These are phyloP conservation scores for Lasioglossum villosulum DNA, from an alignment of 2,888 invertebrate species.

Conservation along the genomic window DNA sequence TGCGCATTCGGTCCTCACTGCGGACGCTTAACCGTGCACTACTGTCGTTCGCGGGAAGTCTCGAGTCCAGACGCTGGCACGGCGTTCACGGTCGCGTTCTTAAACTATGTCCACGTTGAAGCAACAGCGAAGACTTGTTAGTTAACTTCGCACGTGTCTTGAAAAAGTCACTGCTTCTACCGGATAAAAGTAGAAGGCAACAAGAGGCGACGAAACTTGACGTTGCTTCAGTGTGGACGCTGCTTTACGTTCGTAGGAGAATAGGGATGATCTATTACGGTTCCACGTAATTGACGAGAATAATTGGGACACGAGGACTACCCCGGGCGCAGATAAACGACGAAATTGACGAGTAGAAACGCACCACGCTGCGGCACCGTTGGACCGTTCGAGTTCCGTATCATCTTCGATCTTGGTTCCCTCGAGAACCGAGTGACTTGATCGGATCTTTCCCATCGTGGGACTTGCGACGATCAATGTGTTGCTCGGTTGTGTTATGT, in stretches of 20 bases:
- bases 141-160: neutral
- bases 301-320: constrained; percentile 56
- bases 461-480: constrained; percentile 11
- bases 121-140: neutral
- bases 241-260: constrained; percentile 6
- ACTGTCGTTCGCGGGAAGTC: neutral
- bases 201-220: neutral
- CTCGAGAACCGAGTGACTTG: constrained; percentile 12
- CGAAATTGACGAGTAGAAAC: constrained; percentile 70
- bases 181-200: neutral
- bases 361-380: constrained; percentile 44
- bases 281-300: constrained; percentile 64
- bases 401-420: neutral
- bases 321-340: constrained; percentile 65
- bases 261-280: constrained; percentile 33
- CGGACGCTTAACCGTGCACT: neutral
- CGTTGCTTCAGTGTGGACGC: neutral
- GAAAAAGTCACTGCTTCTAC: too few relatives aligned
- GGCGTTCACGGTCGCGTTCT: neutral
- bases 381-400: constrained; percentile 58
- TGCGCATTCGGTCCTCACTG: neutral
- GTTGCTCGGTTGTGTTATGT: neutral
- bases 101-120: neutral
- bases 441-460: neutral
- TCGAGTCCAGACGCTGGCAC: neutral